Evolutionary conservation across 2,888 invertebrate genomes (phyloP), one percentile per base, ranked within the genome.

Genomic region (Sinodicranocentrus sp.): DNA sequence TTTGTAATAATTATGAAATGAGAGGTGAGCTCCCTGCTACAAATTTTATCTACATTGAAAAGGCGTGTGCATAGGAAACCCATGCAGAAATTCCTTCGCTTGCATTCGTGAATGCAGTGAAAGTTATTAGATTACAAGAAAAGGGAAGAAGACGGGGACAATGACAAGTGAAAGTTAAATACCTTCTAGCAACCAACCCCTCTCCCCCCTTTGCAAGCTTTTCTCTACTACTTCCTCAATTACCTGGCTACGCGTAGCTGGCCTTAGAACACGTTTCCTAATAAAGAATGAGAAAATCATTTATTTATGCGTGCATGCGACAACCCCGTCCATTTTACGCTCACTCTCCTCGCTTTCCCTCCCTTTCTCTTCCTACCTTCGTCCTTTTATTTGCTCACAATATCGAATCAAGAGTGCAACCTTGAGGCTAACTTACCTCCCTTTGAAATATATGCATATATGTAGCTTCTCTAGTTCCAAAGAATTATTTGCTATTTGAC

Each of bases 241-340:
- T 76, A 75, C 75, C 61, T 70, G 48, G 21, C 48, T 52, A 13
- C 13, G 23, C 61, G 23, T 13, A 26, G 2, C 2, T 57, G 21
- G 52, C 19, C 13, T n/a, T 28, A 52, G 52, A 28, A 26, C 48
- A 63, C 63, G 63, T 61, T 63, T 73, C 52, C 48, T 75, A 75
- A 63, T 75, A 76, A 65, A 15, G 44, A 43, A 70, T 25, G 76
- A 76, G 23, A 76, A 54, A 59, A 68, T 77, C 68, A 68, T 77
- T 77, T 77, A 77, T 77, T 77, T 77, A 77, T 76, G 44, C 59
- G 73, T 73, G 73, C 43, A 59, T 39, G 59, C 43, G 67, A 33
- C 19, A 57, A 28, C 33, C 52, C 21, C 25, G n/a, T 23, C 1
- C 39, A 59, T n/a, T 73, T 48, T 48, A 63, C n/a, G 21, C 3